A percentile compares a stretch with the other conserved stretches of the same genome.
phyloP scores from a whole-genome alignment of 2,888 invertebrate genomes.

The Caenorhabditis sp. region DNA sequence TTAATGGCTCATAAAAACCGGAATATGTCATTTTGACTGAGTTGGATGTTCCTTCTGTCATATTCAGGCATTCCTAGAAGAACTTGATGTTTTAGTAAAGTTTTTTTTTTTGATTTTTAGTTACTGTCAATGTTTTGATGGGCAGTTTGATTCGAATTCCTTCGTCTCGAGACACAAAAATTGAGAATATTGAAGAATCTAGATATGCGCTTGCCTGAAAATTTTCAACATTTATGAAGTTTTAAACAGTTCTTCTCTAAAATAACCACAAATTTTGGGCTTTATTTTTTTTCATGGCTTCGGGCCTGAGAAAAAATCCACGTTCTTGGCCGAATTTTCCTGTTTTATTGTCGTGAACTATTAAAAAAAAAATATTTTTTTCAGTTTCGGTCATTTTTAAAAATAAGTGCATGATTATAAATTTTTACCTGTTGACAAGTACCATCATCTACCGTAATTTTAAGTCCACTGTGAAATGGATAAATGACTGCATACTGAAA shows the following conservation, averaged over 20 bases:
- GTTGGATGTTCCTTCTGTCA: constrained; percentile 29
- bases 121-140: constrained; percentile 19
- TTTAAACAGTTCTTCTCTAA: no score
- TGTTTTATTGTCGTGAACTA: no score
- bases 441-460: constrained; percentile 41
- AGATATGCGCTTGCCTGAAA: constrained; percentile 39
- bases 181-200: constrained; percentile 29
- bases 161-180: constrained; percentile 29
- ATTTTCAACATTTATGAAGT: no score
- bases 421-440: constrained; percentile 40
- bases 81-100: not conserved
- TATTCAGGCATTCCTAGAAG: constrained; percentile 37
- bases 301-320: no score
- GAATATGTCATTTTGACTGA: constrained; percentile 31
- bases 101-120: constrained; percentile 7
- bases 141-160: constrained; percentile 23
- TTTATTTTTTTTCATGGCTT: no score
- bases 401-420: no score
- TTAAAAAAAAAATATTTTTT: no score
- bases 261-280: no score
- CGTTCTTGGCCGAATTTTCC: no score
- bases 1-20: constrained; percentile 37
- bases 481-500: constrained; percentile 38
- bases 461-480: constrained; percentile 19
- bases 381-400: no score